phyloP scores from a whole-genome alignment of 2,797 vertebrate genomes.

The Falco novaeseelandiae region DNA sequence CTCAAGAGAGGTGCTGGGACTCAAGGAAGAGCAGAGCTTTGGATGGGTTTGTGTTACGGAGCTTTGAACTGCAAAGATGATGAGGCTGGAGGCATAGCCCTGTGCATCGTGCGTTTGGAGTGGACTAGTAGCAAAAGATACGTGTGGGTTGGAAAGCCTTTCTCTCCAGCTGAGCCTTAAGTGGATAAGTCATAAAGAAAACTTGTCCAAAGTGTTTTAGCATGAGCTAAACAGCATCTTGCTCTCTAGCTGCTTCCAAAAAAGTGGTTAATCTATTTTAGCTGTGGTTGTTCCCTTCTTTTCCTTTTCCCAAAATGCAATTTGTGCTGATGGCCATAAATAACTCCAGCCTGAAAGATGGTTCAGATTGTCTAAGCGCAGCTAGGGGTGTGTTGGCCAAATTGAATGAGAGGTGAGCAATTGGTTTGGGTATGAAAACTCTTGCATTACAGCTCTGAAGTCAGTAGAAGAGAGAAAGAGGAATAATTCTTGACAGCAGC shows the following conservation, averaged over 20 bases:
- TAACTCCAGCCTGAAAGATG: not conserved
- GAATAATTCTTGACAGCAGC: not conserved
- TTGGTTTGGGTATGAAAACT: not conserved
- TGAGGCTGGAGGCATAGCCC: accelerated
- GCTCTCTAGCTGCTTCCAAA: not conserved
- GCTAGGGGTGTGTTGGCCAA: not conserved
- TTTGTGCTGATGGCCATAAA: not conserved
- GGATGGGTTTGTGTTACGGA: not conserved
- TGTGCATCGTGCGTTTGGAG: accelerated
- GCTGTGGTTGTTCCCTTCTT: not conserved
- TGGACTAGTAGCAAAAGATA: not conserved
- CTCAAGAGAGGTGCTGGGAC: not conserved
- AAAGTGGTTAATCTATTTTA: not conserved
- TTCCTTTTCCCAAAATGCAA: not conserved
- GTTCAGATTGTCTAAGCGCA: not conserved
- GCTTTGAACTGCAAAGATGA: not conserved
- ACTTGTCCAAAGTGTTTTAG: not conserved
- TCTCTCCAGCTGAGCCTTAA: not conserved
- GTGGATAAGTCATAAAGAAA: not conserved
- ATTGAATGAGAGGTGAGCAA: not conserved
- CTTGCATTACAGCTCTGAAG: not conserved
- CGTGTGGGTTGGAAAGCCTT: accelerated
- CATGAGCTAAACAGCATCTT: not conserved
- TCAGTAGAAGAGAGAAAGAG: not conserved
- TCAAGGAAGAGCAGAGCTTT: not conserved